Evolutionary conservation across 2,797 vertebrate species (phyloP), one percentile per base, ranked within the genome.

Genomic region (Anomalospiza imberbis): DNA sequence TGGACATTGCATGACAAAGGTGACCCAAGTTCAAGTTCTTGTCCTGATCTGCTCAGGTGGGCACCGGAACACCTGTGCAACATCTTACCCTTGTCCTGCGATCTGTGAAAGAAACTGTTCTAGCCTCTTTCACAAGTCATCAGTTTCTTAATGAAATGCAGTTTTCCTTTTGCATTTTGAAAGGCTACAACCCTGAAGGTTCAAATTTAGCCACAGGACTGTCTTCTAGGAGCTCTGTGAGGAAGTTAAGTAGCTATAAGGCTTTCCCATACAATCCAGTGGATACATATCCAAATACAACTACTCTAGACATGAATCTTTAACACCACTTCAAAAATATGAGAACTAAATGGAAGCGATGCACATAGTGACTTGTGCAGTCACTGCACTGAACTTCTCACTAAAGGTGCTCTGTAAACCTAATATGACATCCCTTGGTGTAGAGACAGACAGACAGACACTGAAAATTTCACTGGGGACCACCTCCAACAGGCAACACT

Each of bases 401-500:
- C 38, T 36, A 63, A 84, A 83, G 44, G 45, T 8, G 0, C 53
- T 87, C 67, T 80, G 57, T 74, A 93, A 93, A 80, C 57, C 32
- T 82, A 76, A 28, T 61, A 57, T 79, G 91, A 85, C 73, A 73
- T 73, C 42, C 61, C 28, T 73, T 67, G 34, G 54, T 45, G 44
- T 12, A 47, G 63, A 77, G 48, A 77, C 66, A 81, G 74, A 85
- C 32, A 58, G 38, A 81, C 28, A 55, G 40, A 81, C 67, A 85
- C 36, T 17, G 72, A 81, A 93, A 91, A 91, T 57, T 81, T 89
- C 79, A 61, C 47, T 79, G 2, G 0, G 57, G 93, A 96, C 85
- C 93, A 93, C 85, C 86, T 94, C 71, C 63, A 95, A 95, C 91
- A 95, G 74, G 91, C 74, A 90, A 85, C 10, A 4, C 76, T 90